Percentiles rank a stretch among this genome's conserved stretches.
Conservation (phyloP, 2,888 invertebrate genomes). For the Pyralis farinalis region DNA sequence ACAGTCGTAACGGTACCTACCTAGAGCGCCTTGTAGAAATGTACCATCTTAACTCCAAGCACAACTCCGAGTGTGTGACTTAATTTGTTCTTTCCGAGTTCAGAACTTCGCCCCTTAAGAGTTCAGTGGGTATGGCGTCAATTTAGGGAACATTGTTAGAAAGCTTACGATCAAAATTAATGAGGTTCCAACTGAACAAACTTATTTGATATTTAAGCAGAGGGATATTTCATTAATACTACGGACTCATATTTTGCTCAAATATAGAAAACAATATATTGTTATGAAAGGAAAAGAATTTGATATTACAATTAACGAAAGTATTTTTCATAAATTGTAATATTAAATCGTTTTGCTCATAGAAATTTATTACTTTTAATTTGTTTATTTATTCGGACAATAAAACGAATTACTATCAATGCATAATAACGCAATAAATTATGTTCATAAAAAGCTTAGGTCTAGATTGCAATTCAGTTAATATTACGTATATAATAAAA, state of each 20-base stretch:
- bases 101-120: constrained; percentile 44
- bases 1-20: neutral
- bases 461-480: no score
- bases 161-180: constrained; percentile 50
- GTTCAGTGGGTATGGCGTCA: constrained; percentile 31
- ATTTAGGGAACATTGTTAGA: constrained; percentile 36
- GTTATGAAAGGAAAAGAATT: no score
- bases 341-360: no score
- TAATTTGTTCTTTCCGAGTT: constrained; percentile 38
- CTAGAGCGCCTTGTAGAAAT: constrained; percentile 13
- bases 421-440: no score
- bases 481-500: no score
- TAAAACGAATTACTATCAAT: no score
- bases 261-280: neutral
- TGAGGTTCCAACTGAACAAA: constrained; percentile 41
- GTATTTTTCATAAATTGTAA: no score
- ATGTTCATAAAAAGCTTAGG: no score
- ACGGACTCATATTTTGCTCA: neutral
- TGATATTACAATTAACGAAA: no score
- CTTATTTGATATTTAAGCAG: constrained; percentile 23
- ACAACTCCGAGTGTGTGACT: constrained; percentile 16
- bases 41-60: neutral
- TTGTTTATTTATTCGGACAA: no score
- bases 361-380: no score
- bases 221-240: constrained; percentile 3